Evolutionary conservation across 1,140 invertebrate genomes (phyloP).

Genomic region (Pantala flavescens): DNA sequence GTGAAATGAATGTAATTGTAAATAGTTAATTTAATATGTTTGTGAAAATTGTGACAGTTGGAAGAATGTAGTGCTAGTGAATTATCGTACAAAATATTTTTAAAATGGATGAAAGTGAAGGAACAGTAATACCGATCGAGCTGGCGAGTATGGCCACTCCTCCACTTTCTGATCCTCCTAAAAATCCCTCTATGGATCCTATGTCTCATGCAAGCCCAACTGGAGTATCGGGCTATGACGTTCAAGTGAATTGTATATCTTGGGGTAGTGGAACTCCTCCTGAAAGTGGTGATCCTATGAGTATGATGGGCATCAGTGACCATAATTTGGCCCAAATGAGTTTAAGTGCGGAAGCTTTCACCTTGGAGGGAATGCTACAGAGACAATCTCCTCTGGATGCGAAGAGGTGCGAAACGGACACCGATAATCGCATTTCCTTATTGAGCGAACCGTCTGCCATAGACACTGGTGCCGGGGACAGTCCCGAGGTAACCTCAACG

Average conservation of each 20-base stretch:
- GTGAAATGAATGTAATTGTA: not conserved
- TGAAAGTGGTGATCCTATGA: not conserved
- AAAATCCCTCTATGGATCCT: not conserved
- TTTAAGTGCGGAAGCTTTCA: not conserved
- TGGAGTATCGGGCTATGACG: not conserved
- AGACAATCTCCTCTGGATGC: not conserved
- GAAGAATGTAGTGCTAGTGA: not conserved
- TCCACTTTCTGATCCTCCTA: not conserved
- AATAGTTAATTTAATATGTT: not conserved
- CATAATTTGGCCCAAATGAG: not conserved
- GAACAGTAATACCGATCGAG: constrained; percentile 5
- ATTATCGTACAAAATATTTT: not conserved
- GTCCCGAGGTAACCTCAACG: not conserved
- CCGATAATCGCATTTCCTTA: not conserved
- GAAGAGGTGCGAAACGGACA: not conserved
- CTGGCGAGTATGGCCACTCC: not conserved
- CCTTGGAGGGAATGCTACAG: not conserved
- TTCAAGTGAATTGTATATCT: not conserved
- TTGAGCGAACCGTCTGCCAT: not conserved
- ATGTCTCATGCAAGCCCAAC: not conserved
- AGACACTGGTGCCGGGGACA: not conserved
- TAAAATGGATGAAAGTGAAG: constrained; percentile 7
- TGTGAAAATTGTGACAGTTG: not conserved
- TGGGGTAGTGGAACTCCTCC: not conserved
- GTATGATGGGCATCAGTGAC: not conserved